phyloP scores from a whole-genome alignment of 2,113 vertebrate species.

The Meriones unguiculatus region DNA sequence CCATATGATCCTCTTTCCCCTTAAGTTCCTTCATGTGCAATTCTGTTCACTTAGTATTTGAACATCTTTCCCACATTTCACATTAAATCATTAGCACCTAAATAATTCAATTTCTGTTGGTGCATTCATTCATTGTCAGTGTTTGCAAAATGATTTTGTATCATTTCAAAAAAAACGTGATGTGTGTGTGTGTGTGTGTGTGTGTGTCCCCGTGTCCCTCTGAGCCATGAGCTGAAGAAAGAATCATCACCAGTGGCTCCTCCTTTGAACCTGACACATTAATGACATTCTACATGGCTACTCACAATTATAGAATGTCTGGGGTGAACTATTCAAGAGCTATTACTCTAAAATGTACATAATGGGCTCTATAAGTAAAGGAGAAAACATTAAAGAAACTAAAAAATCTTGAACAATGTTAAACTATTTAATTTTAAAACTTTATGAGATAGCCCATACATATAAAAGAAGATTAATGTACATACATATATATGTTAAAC shows the following conservation, averaged over 20 bases:
- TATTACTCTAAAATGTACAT: constrained; percentile 29
- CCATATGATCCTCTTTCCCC: background rate
- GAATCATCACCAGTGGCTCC: background rate
- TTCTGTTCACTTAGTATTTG: background rate
- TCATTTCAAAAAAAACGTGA: constrained; percentile 7
- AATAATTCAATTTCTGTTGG: background rate
- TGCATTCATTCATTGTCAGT: background rate
- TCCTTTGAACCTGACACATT: background rate
- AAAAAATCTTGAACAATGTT: background rate
- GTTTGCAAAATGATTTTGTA: background rate
- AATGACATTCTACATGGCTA: background rate
- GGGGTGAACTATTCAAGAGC: constrained; percentile 32
- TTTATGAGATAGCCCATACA: constrained; percentile 14
- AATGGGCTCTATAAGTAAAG: background rate
- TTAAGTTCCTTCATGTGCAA: background rate
- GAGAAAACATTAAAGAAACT: constrained; percentile 18
- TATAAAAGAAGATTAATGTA: background rate
- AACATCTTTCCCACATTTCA: background rate
- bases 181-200: background rate
- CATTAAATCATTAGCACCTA: background rate
- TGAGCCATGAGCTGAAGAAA: constrained; percentile 5
- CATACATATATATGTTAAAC: background rate
- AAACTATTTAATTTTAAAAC: background rate
- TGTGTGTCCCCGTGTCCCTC: background rate
- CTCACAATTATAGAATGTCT: background rate